Base-by-base conservation (phyloP, 2,113 vertebrate genomes). In the Eleginops maclovinus region DNA sequence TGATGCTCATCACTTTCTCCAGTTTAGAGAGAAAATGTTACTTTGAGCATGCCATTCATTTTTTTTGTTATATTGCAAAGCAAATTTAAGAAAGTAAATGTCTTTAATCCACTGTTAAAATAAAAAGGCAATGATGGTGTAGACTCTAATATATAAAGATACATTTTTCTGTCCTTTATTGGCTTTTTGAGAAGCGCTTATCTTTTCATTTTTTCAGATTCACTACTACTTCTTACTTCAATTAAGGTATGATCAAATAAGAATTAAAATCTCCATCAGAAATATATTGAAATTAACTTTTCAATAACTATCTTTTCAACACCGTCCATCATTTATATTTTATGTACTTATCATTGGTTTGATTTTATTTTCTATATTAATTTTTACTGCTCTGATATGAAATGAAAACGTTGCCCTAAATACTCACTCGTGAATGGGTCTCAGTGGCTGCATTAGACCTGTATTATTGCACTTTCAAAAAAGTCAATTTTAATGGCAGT, bases 401-500 rank as follows among this genome's bases (percentile, higher is more conserved):
- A 72, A 72, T 76, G 4, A 51, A 77, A 64, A 58, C 46, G 22
- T 40, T 31, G 22, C 28, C 17, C 62, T 47, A 0, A 1, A 12
- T 44, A 36, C 26, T 80, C 54, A 65, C 26, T 80, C 54, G 61
- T 68, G 22, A 81, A 65, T 72, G 26, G 62, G 64, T 60, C 71
- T 75, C 75, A 62, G 19, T 31, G 66, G 73, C 58, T 49, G 50
- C 79, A 73, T 74, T 77, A 75, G 62, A 31, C 51, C 75, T 28
- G 9, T 44, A 80, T 86, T 90, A 36, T 61, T 75, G 63, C 65
- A 26, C 76, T 82, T 73, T 4, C 5, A 61, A 82, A 81, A 44
- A 77, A 86, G 73, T 65, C 59, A 0, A 65, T 83, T 81, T 85
- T 72, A 82, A 80, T 77, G 53, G 14, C n/a, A 59, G 65, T 56